Conservation (phyloP, 2,888 invertebrate genomes). For the Drosophila mercatorum region DNA sequence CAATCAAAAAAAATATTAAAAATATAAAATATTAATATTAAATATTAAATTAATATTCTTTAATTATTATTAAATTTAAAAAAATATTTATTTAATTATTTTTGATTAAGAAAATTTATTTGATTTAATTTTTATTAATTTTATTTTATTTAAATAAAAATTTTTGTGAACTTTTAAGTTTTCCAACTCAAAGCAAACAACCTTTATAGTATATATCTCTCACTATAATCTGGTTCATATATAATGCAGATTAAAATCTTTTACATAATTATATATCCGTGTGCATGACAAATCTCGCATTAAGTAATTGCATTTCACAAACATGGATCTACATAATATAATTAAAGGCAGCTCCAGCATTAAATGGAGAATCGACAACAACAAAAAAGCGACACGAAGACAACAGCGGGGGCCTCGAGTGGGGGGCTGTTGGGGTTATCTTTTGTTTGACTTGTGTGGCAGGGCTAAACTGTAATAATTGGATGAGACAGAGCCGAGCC, state of each 20-base stretch:
- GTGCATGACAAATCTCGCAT: conserved; percentile 7
- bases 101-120: too few species aligned
- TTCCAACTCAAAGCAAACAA: background rate
- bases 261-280: background rate
- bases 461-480: conserved; percentile 78
- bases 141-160: too few species aligned
- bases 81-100: too few species aligned
- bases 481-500: conserved; percentile 56
- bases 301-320: conserved; percentile 13
- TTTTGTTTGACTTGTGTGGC: conserved; percentile 75
- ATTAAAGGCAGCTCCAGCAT: conserved; percentile 29
- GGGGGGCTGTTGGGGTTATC: conserved; percentile 27
- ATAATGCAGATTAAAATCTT: background rate
- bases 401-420: background rate
- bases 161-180: background rate
- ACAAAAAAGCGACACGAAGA: background rate
- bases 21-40: too few species aligned
- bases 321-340: conserved; percentile 19
- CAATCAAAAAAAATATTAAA: too few species aligned
- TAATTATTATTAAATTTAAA: too few species aligned
- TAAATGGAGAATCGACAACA: background rate
- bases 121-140: background rate
- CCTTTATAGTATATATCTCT: background rate
- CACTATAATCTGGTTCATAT: background rate
- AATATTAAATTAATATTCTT: too few species aligned